A percentile compares a stretch with the other conserved stretches of the same genome.
Evolutionary conservation across 1,140 invertebrate genomes (phyloP).

Genomic region (Lutraria rhynchaena): DNA sequence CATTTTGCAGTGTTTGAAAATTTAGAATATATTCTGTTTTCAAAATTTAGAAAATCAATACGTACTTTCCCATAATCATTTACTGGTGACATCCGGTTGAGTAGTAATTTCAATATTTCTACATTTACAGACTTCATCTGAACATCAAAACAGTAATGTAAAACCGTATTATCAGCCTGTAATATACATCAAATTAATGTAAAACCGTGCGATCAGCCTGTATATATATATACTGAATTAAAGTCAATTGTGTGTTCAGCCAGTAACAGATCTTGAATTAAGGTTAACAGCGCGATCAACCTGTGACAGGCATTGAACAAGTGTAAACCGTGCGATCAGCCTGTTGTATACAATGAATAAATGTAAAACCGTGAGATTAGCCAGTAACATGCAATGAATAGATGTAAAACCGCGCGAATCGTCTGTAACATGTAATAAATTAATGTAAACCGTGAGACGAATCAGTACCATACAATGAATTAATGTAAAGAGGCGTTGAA

Average conservation of each 20-base stretch:
- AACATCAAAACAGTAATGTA: conserved; percentile 37
- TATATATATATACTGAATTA: not conserved
- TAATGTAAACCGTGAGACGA: too few species aligned
- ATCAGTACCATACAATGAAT: too few species aligned
- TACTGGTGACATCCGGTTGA: conserved; percentile 14
- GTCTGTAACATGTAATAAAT: too few species aligned
- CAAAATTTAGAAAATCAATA: too few species aligned
- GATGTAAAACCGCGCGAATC: too few species aligned
- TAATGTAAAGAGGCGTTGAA: too few species aligned
- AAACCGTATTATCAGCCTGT: conserved; percentile 28
- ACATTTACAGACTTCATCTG: not conserved
- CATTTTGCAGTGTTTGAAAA: too few species aligned
- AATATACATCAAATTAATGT: not conserved
- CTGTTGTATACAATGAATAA: not conserved
- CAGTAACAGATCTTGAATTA: not conserved
- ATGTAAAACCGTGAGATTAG: not conserved
- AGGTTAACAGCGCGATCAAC: not conserved
- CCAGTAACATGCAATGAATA: not conserved
- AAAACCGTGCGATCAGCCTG: not conserved
- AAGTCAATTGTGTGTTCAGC: not conserved
- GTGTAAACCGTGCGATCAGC: not conserved
- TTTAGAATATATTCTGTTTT: too few species aligned
- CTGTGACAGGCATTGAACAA: not conserved
- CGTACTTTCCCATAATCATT: conserved; percentile 23
- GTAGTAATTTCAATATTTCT: conserved; percentile 25